These are phyloP conservation scores for Rhorus exstirpatorius DNA, from an alignment of 2,888 invertebrate genomes.

Conservation along the genomic window DNA sequence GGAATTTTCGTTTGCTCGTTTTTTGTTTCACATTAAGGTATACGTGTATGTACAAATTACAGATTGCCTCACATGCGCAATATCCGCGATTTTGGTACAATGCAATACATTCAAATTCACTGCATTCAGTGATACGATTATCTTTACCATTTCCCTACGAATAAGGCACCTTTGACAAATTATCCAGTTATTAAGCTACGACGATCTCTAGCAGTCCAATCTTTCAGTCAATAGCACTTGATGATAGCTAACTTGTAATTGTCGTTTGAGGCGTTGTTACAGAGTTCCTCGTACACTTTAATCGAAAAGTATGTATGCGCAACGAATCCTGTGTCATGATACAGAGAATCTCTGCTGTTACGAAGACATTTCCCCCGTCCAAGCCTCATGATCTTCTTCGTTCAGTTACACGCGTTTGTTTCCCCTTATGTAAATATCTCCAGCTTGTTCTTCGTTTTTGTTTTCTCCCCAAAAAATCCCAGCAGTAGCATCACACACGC, in stretches of 20 bases:
- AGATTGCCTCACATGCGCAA: constrained; percentile 80
- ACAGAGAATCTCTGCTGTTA: constrained; percentile 34
- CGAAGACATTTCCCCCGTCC: constrained; percentile 27
- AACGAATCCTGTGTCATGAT: constrained; percentile 52
- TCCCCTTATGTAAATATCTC: constrained; percentile 20
- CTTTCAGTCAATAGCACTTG: constrained; percentile 76
- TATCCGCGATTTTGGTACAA: constrained; percentile 77
- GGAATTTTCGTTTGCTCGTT: constrained; percentile 45
- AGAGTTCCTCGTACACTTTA: constrained; percentile 61
- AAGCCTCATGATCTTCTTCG: constrained; percentile 34
- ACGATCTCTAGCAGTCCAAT: constrained; percentile 79
- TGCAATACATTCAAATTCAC: constrained; percentile 80
- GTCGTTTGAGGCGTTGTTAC: constrained; percentile 78
- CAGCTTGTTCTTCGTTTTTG: constrained; percentile 19
- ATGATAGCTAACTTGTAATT: constrained; percentile 78
- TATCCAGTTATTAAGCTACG: constrained; percentile 82
- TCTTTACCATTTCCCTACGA: constrained; percentile 77
- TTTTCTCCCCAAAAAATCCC: constrained; percentile 30
- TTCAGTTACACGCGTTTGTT: constrained; percentile 7
- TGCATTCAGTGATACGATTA: constrained; percentile 72
- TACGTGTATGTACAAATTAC: constrained; percentile 83
- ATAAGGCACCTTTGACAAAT: constrained; percentile 86
- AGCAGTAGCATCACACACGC: constrained; percentile 12
- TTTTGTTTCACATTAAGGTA: constrained; percentile 73
- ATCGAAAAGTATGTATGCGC: constrained; percentile 54